These are phyloP conservation scores for Phalanger gymnotis DNA, from an alignment of 2,797 vertebrate species.

Conservation along the genomic window DNA sequence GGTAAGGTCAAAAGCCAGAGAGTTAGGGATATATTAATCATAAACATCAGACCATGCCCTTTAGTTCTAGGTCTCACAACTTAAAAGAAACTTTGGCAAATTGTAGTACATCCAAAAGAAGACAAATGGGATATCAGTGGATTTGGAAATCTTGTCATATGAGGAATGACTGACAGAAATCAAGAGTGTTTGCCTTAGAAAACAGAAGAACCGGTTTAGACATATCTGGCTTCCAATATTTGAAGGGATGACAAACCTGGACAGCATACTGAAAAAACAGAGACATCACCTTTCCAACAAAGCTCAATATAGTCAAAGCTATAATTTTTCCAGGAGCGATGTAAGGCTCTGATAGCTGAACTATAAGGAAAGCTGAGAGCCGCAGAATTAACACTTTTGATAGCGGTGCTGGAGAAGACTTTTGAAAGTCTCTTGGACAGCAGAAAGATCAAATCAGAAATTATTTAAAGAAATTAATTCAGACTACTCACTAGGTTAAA, in stretches of 20 bases:
- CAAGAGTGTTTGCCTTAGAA: not conserved
- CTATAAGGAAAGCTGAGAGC: not conserved
- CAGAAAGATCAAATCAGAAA: not conserved
- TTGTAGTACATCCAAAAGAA: not conserved
- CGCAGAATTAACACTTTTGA: not conserved
- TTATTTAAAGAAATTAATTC: not conserved
- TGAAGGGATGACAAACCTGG: not conserved
- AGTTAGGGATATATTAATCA: no score
- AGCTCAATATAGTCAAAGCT: not conserved
- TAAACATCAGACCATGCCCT: not conserved
- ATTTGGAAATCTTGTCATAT: not conserved
- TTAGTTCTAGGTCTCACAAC: not conserved
- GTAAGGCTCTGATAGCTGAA: not conserved
- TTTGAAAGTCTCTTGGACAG: not conserved
- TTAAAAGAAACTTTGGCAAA: conserved; percentile 30
- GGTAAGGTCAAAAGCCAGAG: not conserved
- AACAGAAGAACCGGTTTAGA: not conserved
- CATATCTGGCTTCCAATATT: not conserved
- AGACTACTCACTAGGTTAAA: not conserved
- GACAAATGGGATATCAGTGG: not conserved
- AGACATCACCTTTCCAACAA: not conserved
- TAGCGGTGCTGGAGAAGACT: not conserved
- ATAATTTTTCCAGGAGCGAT: not conserved
- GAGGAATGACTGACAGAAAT: not conserved
- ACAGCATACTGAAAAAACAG: not conserved